Base-by-base conservation (phyloP, 2,113 vertebrate genomes). In the Fulica atra region DNA sequence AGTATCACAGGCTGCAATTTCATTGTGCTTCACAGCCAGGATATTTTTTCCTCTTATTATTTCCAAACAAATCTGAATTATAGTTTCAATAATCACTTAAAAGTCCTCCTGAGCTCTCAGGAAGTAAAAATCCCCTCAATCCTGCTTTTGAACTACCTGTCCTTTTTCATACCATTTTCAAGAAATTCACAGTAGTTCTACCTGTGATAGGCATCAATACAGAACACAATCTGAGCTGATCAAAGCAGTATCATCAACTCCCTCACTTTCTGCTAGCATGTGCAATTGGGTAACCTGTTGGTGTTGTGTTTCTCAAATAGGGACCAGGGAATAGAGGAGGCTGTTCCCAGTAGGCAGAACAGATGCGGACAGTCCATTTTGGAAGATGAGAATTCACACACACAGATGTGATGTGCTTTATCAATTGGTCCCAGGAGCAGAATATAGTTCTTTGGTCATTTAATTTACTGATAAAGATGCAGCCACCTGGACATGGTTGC, bases 241-340 rank as follows among this genome's bases (percentile, higher is more conserved):
- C 63, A 54, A 6, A 53, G 23, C 3, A 3, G 40, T 48, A n/a
- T 15, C 19, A 31, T 60, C 51, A 82, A 60, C 28, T 44, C 12
- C 6, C 5, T n/a, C 44, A 9, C 46, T 61, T 81, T 59, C 60
- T 33, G 18, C 31, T 60, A 44, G 14, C 26, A 26, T 51, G 12
- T 51, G 48, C 18, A 46, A 15, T 11, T 8, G 28, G 11, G 23
- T 46, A 61, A 44, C 24, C n/a, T 28, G 16, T n/a, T 48, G 44
- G 4, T 0, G 1, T n/a, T 0, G 0, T 35, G 18, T 53, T 60
- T 74, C 61, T 17, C 21, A 68, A 23, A 17, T 15, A 60, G 1
- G 3, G 24, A 20, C 19, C 23, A 38, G 23, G 12, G 28, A 76
- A 53, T 16, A 68, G 69, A 74, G 6, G 11, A 17, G 13, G 23